Conservation (phyloP, 2,888 invertebrate genomes). For the Orchesellides sinensis region DNA sequence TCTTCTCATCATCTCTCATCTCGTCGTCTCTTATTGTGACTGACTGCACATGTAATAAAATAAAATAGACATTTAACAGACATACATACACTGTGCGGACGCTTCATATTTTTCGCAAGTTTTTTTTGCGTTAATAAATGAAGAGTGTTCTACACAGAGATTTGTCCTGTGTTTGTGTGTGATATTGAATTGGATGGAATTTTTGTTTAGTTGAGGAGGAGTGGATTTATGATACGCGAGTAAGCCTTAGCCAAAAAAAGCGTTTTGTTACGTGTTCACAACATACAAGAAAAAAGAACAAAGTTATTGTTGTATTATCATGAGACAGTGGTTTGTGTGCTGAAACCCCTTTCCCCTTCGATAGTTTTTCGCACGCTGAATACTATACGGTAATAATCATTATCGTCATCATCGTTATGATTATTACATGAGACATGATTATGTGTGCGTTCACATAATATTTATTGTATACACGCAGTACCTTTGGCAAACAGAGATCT, state of each 20-base stretch:
- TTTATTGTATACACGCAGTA: conserved; percentile 33
- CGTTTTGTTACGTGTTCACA: conserved; percentile 9
- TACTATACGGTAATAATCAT: neutral
- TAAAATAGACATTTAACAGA: conserved; percentile 40
- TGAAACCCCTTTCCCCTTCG: conserved; percentile 16
- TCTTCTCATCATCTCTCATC: conserved; percentile 1
- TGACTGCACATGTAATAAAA: conserved; percentile 38
- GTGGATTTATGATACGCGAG: neutral
- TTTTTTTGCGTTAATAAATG: conserved; percentile 1
- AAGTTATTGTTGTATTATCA: conserved; percentile 19
- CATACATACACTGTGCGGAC: neutral
- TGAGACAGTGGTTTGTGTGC: conserved; percentile 8
- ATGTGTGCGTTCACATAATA: conserved; percentile 16
- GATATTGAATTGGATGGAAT: conserved; percentile 38
- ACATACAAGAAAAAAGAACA: neutral
- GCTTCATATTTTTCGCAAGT: neutral
- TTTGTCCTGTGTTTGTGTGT: conserved; percentile 4
- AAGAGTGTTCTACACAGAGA: neutral
- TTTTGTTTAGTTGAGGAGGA: conserved; percentile 6
- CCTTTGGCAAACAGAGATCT: conserved; percentile 28
- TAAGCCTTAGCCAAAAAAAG: conserved; percentile 12
- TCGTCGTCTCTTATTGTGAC: conserved; percentile 31
- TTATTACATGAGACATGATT: conserved; percentile 11
- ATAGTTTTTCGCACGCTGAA: neutral
- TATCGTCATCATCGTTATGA: conserved; percentile 13